A percentile compares a stretch with the other conserved stretches of the same genome.
phyloP scores from a whole-genome alignment of 1,140 invertebrate species.

The Tetraneura akinire region DNA sequence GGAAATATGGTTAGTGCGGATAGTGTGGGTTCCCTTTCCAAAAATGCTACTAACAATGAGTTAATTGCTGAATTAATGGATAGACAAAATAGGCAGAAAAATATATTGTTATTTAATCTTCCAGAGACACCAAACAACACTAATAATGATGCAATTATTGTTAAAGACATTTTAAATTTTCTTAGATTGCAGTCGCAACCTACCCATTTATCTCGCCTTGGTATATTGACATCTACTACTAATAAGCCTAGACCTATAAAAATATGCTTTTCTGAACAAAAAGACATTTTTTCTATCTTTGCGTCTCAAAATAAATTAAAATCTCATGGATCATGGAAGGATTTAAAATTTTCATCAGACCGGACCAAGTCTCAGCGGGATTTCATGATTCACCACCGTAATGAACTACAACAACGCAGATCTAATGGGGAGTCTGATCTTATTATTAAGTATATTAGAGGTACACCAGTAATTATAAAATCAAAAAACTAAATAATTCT shows the following conservation, averaged over 20 bases:
- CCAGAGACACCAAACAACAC: no score
- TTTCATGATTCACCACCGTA: background rate
- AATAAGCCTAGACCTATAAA: background rate
- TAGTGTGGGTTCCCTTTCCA: no score
- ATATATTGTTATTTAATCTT: no score
- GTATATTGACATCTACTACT: background rate
- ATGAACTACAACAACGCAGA: background rate
- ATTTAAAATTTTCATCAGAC: background rate
- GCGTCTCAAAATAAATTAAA: background rate
- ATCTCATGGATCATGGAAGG: background rate
- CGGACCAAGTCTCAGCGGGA: background rate
- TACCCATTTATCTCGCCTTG: no score
- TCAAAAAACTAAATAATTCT: background rate
- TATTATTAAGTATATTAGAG: background rate
- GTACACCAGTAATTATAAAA: background rate
- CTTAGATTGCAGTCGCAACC: no score
- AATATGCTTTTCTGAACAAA: background rate
- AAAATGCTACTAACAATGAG: no score
- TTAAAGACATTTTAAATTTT: no score
- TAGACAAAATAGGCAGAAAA: no score
- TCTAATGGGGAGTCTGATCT: background rate
- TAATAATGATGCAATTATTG: no score
- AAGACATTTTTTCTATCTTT: background rate
- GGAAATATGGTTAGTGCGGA: no score
- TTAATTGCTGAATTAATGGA: no score